Percentiles rank a stretch among this genome's conserved stretches.
Evolutionary conservation across 2,888 invertebrate species (phyloP).

Genomic region (Acanthosepion esculentum): DNA sequence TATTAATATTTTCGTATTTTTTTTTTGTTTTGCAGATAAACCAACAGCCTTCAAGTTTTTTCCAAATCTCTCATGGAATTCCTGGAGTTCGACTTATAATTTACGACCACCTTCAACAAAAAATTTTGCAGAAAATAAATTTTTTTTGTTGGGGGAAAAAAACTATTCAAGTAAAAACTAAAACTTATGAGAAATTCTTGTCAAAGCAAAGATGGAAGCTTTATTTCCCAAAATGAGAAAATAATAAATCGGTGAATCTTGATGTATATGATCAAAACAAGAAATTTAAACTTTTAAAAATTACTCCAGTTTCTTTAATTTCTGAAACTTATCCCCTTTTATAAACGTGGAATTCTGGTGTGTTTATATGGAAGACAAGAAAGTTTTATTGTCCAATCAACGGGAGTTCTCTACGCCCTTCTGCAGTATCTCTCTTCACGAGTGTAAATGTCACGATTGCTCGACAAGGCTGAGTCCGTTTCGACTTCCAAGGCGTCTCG

Average conservation of each 20-base stretch:
- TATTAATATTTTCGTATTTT: background rate
- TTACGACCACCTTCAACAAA: background rate
- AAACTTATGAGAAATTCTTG: background rate
- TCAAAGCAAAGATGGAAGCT: background rate
- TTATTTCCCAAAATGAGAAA: background rate
- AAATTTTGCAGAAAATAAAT: background rate
- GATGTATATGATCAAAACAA: background rate
- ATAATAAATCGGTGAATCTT: background rate
- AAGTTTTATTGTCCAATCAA: background rate
- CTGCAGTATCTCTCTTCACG: background rate
- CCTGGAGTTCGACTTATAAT: background rate
- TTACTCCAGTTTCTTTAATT: background rate
- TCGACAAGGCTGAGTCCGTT: background rate
- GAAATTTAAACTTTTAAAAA: too few relatives aligned
- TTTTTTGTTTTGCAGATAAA: background rate
- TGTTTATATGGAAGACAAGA: background rate
- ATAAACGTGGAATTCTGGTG: background rate
- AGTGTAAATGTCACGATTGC: slow-evolving; percentile 36
- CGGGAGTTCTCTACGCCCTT: background rate
- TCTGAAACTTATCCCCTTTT: background rate
- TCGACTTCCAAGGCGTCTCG: background rate
- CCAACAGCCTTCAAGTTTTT: background rate
- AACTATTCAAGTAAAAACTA: background rate
- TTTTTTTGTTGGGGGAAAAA: background rate
- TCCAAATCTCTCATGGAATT: background rate